Percentiles rank a stretch among this genome's conserved stretches.
phyloP scores from a whole-genome alignment of 2,888 invertebrate genomes.

The Drosophila lacicola region DNA sequence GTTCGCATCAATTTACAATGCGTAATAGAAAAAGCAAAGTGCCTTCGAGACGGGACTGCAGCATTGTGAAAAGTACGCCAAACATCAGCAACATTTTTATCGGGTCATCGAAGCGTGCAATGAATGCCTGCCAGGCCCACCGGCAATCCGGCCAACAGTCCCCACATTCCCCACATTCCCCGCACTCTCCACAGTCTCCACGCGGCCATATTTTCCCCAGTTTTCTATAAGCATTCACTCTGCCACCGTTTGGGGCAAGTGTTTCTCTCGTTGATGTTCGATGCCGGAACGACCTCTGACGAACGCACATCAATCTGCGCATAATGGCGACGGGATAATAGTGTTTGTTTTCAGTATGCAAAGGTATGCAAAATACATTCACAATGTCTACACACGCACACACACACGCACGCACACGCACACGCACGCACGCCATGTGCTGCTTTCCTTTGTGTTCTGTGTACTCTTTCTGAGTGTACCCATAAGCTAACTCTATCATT shows the following conservation, averaged over 20 bases:
- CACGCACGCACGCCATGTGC: conserved; percentile 16
- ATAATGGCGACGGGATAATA: conserved; percentile 73
- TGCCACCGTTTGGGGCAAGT: conserved; percentile 39
- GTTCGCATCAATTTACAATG: conserved; percentile 43
- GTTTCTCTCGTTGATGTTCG: conserved; percentile 29
- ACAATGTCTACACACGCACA: conserved; percentile 35
- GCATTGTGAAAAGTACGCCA: conserved; percentile 32
- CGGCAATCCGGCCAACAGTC: conserved; percentile 6
- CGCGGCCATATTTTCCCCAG: conserved; percentile 10
- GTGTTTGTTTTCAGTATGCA: conserved; percentile 71
- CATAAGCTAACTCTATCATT: background rate
- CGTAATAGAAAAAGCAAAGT: conserved; percentile 47
- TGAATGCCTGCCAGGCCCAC: conserved; percentile 36
- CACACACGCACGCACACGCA: conserved; percentile 13
- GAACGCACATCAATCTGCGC: conserved; percentile 74
- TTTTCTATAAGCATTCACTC: conserved; percentile 26
- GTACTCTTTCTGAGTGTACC: conserved; percentile 13
- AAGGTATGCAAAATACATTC: conserved; percentile 66
- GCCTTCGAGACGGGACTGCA: conserved; percentile 30
- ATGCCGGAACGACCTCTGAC: conserved; percentile 23
- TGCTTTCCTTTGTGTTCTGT: conserved; percentile 27
- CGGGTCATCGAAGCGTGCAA: conserved; percentile 69
- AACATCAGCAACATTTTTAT: conserved; percentile 62
- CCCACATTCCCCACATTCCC: too few relatives aligned
- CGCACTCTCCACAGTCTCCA: too few relatives aligned